A percentile compares a stretch with the other conserved stretches of the same genome.
Conservation (phyloP, 2,797 vertebrate species). For the Siniperca scherzeri region DNA sequence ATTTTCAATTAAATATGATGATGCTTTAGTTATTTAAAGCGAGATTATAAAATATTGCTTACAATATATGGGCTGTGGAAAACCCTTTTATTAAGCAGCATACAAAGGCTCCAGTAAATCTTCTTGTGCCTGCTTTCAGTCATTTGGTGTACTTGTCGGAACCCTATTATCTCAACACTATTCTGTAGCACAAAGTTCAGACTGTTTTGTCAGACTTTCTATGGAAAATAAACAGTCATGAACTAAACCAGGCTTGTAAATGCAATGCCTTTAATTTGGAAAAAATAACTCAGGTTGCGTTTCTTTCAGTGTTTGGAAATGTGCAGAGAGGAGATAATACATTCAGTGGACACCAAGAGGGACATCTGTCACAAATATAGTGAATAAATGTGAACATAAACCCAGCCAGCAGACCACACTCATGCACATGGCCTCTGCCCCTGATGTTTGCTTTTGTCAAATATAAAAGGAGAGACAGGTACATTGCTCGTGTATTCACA, state of each 20-base stretch:
- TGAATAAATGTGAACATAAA: conserved; percentile 48
- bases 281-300: neutral
- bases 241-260: conserved; percentile 26
- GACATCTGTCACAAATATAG: conserved; percentile 25
- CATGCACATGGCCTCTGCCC: conserved; percentile 10
- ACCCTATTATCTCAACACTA: conserved; percentile 8
- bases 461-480: conserved; percentile 13
- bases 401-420: conserved; percentile 28
- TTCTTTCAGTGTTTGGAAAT: conserved; percentile 41
- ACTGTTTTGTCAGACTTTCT: conserved; percentile 40
- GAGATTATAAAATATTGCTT: conserved; percentile 33
- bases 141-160: neutral
- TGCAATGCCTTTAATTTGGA: conserved; percentile 16
- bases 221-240: conserved; percentile 23
- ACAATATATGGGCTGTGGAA: conserved; percentile 11
- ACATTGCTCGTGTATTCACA: conserved; percentile 8
- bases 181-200: conserved; percentile 24
- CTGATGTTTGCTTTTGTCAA: conserved; percentile 46
- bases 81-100: conserved; percentile 17
- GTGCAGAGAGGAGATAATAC: conserved; percentile 22
- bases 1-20: conserved; percentile 11
- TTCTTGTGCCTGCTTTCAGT: conserved; percentile 35
- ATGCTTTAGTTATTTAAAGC: conserved; percentile 17
- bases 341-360: conserved; percentile 23
- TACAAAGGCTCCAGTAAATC: conserved; percentile 30